Evolutionary conservation across 1,140 invertebrate genomes (phyloP).

Genomic region (Bilobella aurantiaca): DNA sequence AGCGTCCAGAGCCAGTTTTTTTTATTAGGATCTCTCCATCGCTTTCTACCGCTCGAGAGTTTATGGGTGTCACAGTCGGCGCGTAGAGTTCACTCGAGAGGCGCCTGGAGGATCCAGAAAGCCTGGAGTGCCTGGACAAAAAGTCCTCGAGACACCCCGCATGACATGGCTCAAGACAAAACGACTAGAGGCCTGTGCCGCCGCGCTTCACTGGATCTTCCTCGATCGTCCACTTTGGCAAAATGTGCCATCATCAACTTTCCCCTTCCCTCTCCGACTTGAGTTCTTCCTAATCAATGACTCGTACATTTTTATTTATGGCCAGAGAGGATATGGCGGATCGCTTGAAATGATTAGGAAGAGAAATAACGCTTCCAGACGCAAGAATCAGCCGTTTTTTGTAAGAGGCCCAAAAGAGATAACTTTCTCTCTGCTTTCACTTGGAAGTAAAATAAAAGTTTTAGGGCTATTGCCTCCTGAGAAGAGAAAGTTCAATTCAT

Average conservation of each 20-base stretch:
- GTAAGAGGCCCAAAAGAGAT: too few relatives aligned
- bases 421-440: background rate
- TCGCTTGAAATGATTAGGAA: conserved; percentile 1
- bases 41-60: conserved; percentile 16
- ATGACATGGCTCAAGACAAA: background rate
- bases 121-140: background rate
- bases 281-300: conserved; percentile 7
- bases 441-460: background rate
- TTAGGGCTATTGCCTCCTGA: background rate
- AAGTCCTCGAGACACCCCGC: background rate
- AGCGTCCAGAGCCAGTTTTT: background rate
- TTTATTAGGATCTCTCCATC: conserved; percentile 8
- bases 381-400: too few relatives aligned
- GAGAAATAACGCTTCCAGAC: too few relatives aligned
- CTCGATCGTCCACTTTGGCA: conserved; percentile 2
- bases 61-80: conserved; percentile 36
- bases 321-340: background rate
- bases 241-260: conserved; percentile 7
- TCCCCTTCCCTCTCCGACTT: background rate
- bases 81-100: conserved; percentile 31
- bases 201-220: background rate
- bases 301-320: conserved; percentile 7
- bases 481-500: background rate
- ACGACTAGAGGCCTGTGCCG: background rate
- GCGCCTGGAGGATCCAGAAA: conserved; percentile 14